These are phyloP conservation scores for Dichetophora obliterata DNA, from an alignment of 2,888 invertebrate genomes.

Conservation along the genomic window DNA sequence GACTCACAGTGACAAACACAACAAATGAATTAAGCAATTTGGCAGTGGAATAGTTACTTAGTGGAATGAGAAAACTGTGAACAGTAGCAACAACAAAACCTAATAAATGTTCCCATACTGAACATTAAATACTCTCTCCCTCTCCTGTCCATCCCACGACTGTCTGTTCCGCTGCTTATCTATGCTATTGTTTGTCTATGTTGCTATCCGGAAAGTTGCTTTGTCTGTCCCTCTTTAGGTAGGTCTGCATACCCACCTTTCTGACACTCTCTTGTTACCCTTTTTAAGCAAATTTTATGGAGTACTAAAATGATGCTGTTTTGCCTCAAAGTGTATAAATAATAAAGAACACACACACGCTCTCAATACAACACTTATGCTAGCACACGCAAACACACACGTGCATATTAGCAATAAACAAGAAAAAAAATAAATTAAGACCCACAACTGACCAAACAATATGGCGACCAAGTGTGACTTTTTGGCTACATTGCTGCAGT, in stretches of 20 bases:
- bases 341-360: background rate
- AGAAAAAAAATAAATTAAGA: background rate
- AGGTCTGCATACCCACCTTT: background rate
- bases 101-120: slow-evolving; percentile 8
- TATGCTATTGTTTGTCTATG: background rate
- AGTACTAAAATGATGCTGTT: background rate
- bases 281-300: slow-evolving; percentile 30
- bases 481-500: background rate
- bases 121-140: background rate
- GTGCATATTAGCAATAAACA: background rate
- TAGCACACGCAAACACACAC: background rate
- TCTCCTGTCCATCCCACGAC: background rate
- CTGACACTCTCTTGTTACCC: slow-evolving; percentile 1
- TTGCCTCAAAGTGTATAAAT: slow-evolving; percentile 14
- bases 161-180: background rate
- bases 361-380: background rate
- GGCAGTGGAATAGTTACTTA: background rate
- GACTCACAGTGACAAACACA: background rate
- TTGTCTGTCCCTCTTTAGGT: background rate
- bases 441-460: background rate
- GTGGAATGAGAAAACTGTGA: background rate
- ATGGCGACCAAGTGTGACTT: slow-evolving; percentile 1
- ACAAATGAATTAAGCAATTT: slow-evolving; percentile 19
- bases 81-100: background rate
- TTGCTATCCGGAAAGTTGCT: background rate